These are phyloP conservation scores for Enoplolaimus lenunculus DNA, from an alignment of 2,888 invertebrate genomes.

Conservation along the genomic window DNA sequence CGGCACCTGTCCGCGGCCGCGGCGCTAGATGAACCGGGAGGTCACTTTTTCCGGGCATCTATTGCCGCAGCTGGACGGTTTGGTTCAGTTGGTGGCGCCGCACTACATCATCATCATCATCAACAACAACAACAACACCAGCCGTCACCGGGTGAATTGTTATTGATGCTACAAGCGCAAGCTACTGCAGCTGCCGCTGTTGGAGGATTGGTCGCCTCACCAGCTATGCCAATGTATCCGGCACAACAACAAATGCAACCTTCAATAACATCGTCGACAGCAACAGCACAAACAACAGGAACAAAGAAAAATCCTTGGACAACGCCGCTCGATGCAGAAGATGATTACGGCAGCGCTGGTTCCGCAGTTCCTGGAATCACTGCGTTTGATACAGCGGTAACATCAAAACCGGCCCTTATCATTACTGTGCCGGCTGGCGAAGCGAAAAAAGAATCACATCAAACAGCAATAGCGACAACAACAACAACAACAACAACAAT, in stretches of 20 bases:
- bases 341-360: no score
- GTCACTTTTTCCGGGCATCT: neutral
- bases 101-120: neutral
- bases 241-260: neutral
- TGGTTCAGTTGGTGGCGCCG: no score
- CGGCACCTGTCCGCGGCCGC: neutral
- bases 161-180: neutral
- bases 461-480: no score
- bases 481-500: no score
- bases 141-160: neutral
- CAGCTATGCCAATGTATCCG: no score
- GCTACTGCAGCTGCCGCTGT: neutral
- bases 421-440: no score
- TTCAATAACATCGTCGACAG: neutral
- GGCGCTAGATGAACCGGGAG: neutral
- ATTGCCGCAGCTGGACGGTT: no score
- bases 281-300: neutral
- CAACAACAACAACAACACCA: neutral
- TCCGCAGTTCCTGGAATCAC: no score
- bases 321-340: neutral
- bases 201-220: no score
- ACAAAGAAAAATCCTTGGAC: neutral
- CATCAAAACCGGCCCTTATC: no score
- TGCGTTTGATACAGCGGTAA: no score
- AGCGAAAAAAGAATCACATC: no score